Percentiles rank a stretch among this genome's conserved stretches.
These are phyloP conservation scores for Choloepus hoffmanni DNA, from an alignment of 2,113 vertebrate genomes.

Conservation along the genomic window DNA sequence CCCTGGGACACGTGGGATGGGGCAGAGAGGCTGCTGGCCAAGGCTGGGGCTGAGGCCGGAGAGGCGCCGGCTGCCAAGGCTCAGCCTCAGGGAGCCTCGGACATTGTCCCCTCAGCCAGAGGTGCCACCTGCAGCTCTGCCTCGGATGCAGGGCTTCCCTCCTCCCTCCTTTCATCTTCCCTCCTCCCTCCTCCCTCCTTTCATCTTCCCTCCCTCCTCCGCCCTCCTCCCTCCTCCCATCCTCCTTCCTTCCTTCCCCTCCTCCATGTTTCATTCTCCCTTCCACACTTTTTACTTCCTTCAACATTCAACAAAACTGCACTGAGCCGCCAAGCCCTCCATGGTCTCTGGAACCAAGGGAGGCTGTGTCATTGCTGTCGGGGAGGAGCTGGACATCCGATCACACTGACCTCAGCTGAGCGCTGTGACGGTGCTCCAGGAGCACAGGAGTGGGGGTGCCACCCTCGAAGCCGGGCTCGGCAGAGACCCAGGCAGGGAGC, in stretches of 20 bases:
- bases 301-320: neutral
- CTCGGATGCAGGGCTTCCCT: too few relatives aligned
- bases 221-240: accelerated
- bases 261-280: neutral
- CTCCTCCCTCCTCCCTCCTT: neutral
- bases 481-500: neutral
- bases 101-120: neutral
- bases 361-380: too few relatives aligned
- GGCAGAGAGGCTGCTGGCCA: neutral
- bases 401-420: too few relatives aligned
- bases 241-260: neutral
- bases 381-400: too few relatives aligned
- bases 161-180: too few relatives aligned
- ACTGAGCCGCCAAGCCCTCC: too few relatives aligned
- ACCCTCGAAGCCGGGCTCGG: neutral
- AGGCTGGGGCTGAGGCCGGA: neutral
- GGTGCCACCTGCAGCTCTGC: neutral
- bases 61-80: neutral
- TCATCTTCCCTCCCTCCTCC: too few relatives aligned
- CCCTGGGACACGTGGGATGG: too few relatives aligned
- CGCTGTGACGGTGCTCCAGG: neutral
- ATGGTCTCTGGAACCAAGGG: too few relatives aligned
- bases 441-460: neutral
- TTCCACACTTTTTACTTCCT: neutral
- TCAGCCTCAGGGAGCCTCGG: neutral